Evolutionary conservation across 1,140 invertebrate genomes (phyloP), one percentile per base, ranked within the genome.

Genomic region (Asobara japonica): DNA sequence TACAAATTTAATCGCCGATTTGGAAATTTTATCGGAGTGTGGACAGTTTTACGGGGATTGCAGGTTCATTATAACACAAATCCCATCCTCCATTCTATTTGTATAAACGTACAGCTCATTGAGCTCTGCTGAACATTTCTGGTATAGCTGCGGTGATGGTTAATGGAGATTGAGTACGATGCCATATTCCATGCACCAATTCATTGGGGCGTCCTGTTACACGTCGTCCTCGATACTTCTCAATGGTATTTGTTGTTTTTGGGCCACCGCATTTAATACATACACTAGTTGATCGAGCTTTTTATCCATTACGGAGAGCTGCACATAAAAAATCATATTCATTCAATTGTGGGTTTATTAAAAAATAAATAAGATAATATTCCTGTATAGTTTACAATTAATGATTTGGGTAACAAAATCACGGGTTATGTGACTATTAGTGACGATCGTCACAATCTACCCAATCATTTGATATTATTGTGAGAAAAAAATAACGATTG

Each of bases 301-400:
- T 81, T 92, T 91, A 79, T 93, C 92, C 89, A 93, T 91, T 69
- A 90, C 87, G 67, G 89, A 89, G 76, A 93, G 83, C 92, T 93
- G 87, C 65, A 89, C 30, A 18, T 38, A 18, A 31, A 33, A 20
- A 45, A 36, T 62, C 11, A 25, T 0, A 27, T 6, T 11, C 25
- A 45, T 1, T 45, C 41, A 16, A 3, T 2, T 13, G 41, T 45
- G 41, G 18, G n/a, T 45, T 11, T 45, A 45, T n/a, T n/a, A n/a
- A n/a, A n/a, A n/a, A n/a, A n/a, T n/a, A n/a, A n/a, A n/a, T n/a
- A n/a, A n/a, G n/a, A n/a, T n/a, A n/a, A n/a, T n/a, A n/a, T n/a
- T n/a, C n/a, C n/a, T n/a, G n/a, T n/a, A n/a, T n/a, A n/a, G n/a
- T n/a, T n/a, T n/a, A n/a, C n/a, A n/a, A n/a, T n/a, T n/a, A n/a